Conservation (phyloP, 1,140 invertebrate genomes). For the Drosophila tristis region DNA sequence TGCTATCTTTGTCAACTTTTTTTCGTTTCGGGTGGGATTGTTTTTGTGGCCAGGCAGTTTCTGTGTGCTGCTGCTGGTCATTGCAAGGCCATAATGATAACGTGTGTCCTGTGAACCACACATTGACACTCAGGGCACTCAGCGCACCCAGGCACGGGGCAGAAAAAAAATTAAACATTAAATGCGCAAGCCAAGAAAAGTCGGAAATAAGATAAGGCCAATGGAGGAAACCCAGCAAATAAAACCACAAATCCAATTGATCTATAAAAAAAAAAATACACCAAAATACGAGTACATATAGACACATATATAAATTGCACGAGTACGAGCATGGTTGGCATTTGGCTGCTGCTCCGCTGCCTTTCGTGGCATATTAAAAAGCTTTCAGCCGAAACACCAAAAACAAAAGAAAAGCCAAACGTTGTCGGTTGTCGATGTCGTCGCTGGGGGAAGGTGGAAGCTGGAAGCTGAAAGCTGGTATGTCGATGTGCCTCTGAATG, state of each 20-base stretch:
- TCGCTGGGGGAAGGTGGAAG: too few relatives aligned
- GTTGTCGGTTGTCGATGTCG: not conserved
- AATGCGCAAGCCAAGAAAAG: slow-evolving; percentile 3
- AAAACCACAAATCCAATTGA: slow-evolving; percentile 45
- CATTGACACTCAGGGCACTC: too few relatives aligned
- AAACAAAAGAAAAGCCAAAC: slow-evolving; percentile 19
- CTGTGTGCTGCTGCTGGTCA: not conserved
- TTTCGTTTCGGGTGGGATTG: not conserved
- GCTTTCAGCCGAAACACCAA: slow-evolving; percentile 17
- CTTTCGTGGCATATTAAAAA: slow-evolving; percentile 21
- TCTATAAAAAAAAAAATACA: slow-evolving; percentile 28
- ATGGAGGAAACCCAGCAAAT: not conserved
- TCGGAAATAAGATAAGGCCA: too few relatives aligned
- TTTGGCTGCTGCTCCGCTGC: slow-evolving; percentile 2
- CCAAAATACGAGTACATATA: slow-evolving; percentile 5
- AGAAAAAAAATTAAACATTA: slow-evolving; percentile 28
- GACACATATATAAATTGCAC: not conserved
- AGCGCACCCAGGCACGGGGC: too few relatives aligned
- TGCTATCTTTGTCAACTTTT: too few relatives aligned
- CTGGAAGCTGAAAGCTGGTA: too few relatives aligned
- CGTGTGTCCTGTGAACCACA: not conserved
- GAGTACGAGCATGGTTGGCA: not conserved
- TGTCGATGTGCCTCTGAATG: too few relatives aligned
- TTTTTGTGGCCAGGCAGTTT: too few relatives aligned
- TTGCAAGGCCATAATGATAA: slow-evolving; percentile 16